Evolutionary conservation across 35 echinoderm and acorn worm species (phyloP).

Genomic region (Amphiura filiformis): DNA sequence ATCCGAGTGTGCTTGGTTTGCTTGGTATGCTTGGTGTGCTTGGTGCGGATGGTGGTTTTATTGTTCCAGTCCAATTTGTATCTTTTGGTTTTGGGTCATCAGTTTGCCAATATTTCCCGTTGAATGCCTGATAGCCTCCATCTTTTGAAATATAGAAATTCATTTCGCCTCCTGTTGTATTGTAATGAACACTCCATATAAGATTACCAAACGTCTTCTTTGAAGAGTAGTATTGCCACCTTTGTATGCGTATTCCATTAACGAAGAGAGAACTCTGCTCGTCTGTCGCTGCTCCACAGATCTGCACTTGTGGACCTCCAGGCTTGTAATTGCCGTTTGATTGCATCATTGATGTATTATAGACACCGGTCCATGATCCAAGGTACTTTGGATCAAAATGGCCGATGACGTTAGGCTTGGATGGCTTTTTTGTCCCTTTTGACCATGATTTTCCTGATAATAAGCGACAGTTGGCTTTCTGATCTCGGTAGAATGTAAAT

Average conservation of each 20-base stretch:
- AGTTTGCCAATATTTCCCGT: background rate
- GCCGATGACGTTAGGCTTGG: background rate
- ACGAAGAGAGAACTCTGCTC: background rate
- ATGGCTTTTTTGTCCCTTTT: background rate
- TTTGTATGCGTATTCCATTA: background rate
- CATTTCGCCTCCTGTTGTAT: conserved; percentile 5
- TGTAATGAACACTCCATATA: background rate
- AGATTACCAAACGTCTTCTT: background rate
- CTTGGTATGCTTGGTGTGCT: no score
- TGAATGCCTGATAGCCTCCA: conserved; percentile 2
- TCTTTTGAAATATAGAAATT: background rate
- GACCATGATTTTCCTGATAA: background rate
- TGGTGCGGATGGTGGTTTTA: background rate
- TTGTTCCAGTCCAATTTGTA: background rate
- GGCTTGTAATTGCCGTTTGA: background rate
- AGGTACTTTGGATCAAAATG: background rate
- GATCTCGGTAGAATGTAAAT: background rate
- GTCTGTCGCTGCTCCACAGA: background rate
- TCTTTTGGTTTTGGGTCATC: background rate
- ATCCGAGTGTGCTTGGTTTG: no score
- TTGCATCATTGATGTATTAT: background rate
- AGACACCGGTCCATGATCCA: background rate
- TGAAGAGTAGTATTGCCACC: background rate
- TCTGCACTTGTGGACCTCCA: background rate
- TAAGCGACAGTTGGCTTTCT: background rate